phyloP scores from a whole-genome alignment of 2,113 vertebrate genomes.

The Recurvirostra avosetta region DNA sequence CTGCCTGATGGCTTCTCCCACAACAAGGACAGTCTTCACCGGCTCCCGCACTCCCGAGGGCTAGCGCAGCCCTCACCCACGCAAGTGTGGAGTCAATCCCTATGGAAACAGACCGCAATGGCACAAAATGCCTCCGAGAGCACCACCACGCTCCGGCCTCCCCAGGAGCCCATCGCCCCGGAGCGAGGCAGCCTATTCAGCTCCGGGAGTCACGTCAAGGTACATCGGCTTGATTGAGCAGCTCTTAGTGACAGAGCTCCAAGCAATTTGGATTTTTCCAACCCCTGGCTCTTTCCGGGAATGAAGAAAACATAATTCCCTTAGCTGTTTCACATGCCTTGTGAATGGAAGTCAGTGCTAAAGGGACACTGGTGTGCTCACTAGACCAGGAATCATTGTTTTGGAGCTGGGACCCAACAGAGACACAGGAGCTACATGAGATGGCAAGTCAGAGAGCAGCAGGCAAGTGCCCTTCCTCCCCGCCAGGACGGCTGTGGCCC shows the following conservation, averaged over 20 bases:
- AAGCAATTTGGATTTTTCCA: neutral
- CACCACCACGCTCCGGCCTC: fast-evolving
- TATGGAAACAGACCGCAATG: fast-evolving
- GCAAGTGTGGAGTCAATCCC: fast-evolving
- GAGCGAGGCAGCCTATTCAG: neutral
- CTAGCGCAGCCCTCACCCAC: neutral
- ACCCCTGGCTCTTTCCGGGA: neutral
- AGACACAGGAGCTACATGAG: neutral
- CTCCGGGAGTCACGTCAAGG: neutral
- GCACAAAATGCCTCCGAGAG: neutral
- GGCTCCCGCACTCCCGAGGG: neutral
- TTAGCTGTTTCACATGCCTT: neutral
- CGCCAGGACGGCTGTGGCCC: fast-evolving
- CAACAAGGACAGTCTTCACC: neutral
- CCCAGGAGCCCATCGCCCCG: neutral
- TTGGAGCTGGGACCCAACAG: fast-evolving
- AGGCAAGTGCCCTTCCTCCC: neutral
- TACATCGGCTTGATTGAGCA: fast-evolving
- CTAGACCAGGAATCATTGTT: neutral
- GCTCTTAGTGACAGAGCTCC: neutral
- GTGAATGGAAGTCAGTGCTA: neutral
- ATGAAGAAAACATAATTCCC: neutral
- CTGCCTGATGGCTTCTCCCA: neutral
- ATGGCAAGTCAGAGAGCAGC: neutral
- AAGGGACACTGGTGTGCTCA: neutral